phyloP scores from a whole-genome alignment of 2,797 vertebrate species.

The Gallinago solitaria region DNA sequence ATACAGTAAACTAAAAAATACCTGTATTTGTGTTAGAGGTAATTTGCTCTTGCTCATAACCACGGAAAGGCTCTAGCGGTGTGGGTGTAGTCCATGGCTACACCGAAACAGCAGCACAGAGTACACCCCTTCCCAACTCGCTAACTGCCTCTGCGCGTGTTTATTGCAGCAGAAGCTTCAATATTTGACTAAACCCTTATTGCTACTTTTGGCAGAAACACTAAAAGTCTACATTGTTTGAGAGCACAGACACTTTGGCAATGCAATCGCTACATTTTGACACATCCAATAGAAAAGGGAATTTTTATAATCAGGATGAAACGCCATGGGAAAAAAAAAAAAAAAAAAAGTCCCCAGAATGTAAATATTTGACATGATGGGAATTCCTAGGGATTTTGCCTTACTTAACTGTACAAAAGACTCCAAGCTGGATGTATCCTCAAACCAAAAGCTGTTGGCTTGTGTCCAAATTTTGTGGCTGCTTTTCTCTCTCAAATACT shows the following conservation, averaged over 20 bases:
- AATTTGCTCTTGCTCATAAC: neutral
- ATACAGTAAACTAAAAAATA: neutral
- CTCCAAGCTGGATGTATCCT: constrained; percentile 44
- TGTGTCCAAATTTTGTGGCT: constrained; percentile 11
- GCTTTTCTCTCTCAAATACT: neutral
- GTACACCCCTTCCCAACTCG: neutral
- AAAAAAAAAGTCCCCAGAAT: neutral
- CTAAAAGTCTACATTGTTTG: constrained; percentile 25
- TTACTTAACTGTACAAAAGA: constrained; percentile 8
- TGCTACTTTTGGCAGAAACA: constrained; percentile 53
- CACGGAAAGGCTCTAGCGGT: neutral
- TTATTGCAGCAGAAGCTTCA: constrained; percentile 37
- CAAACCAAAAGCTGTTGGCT: constrained; percentile 38
- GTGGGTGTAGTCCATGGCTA: neutral
- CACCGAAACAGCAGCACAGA: neutral
- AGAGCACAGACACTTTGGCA: constrained; percentile 53
- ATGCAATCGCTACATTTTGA: neutral
- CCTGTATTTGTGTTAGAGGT: neutral
- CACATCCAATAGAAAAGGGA: constrained; percentile 1
- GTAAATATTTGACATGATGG: constrained; percentile 43
- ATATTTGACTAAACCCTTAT: neutral
- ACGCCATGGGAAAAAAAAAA: neutral
- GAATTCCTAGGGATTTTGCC: constrained; percentile 3
- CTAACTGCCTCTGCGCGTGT: neutral
- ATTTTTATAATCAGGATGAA: neutral